Evolutionary conservation across 30 jellyfish, hydroid and myxozoan species (phyloP), one percentile per base, ranked within the genome.

Genomic region (Hydra vulgaris): DNA sequence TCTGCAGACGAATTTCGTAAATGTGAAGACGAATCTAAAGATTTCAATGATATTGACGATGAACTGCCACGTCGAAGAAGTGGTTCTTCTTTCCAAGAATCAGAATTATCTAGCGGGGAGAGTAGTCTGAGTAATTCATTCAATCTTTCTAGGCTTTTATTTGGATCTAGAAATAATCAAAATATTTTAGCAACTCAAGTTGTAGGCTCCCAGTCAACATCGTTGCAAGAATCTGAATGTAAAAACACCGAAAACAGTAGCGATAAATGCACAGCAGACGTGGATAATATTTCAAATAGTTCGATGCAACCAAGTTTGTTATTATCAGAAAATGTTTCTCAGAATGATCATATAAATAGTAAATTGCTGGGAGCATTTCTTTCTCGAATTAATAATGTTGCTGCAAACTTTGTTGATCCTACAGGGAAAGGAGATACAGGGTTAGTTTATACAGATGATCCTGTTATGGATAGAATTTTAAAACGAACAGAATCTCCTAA

Each of bases 401-500:
- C 98, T 1, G 89, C 86, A n/a, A 78, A 81, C 24, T 75, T 79
- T 22, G 53, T 17, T 18, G 88, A 82, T 21, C 86, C 86, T 7
- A 15, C 88, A 1, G 90, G 81, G 8, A 74, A 78, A 15, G 85
- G 85, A 27, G 89, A 68, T 27, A 22, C 94, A 52, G 92, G 91
- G 66, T 90, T 82, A 18, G 92, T 85, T 18, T 94, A 82, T 72
- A 84, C 95, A 69, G 99, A 94, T 82, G 99, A 94, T 84, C 84
- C 88, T 20, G 53, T 94, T 72, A 87, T 94, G 95, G 96, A 94
- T 67, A 82, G 96, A 25, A 94, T 94, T 23, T 85, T 81, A 40
- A 78, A 94, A 68, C 88, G 95, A 53, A 74, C 88, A 7, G 89
- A 88, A 23, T 70, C 84, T 78, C 27, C 18, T 18, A 17, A 61